Conservation (phyloP, 2,113 vertebrate species). For the Pagrus major region DNA sequence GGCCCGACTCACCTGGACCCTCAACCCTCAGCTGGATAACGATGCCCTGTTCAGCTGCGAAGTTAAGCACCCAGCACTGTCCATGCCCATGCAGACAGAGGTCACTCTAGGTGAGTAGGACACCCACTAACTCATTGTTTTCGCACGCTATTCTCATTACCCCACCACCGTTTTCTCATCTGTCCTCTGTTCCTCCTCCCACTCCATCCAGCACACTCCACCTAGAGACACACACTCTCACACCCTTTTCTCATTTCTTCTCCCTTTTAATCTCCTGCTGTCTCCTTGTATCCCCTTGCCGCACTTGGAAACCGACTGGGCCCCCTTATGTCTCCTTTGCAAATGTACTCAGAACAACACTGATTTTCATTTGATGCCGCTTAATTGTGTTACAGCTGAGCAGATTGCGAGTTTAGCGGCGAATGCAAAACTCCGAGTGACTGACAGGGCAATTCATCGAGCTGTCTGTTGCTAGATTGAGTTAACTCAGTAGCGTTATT, state of each 20-base stretch:
- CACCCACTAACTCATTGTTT: background rate
- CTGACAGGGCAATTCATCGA: constrained; percentile 84
- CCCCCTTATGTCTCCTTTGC: constrained; percentile 69
- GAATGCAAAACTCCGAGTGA: constrained; percentile 77
- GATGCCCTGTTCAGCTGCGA: constrained; percentile 98
- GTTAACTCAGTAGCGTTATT: constrained; percentile 82
- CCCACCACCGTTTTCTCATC: constrained; percentile 5
- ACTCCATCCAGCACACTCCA: background rate
- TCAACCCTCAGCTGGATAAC: constrained; percentile 96
- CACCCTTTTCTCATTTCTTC: constrained; percentile 25
- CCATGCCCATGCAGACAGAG: constrained; percentile 99
- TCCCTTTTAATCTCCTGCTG: constrained; percentile 44
- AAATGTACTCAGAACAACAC: constrained; percentile 79
- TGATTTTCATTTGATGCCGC: constrained; percentile 80
- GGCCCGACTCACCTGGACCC: constrained; percentile 95
- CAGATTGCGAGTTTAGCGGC: constrained; percentile 79
- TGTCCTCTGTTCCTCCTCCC: background rate
- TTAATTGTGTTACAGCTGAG: constrained; percentile 83
- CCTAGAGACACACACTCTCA: constrained; percentile 8
- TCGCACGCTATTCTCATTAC: constrained; percentile 4
- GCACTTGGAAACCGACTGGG: constrained; percentile 21
- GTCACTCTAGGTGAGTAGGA: constrained; percentile 92
- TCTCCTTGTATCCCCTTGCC: constrained; percentile 40
- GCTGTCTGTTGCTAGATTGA: constrained; percentile 82
- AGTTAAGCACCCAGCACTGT: constrained; percentile 96